Evolutionary conservation across 2,113 vertebrate genomes (phyloP), one percentile per base, ranked within the genome.

Genomic region (Eira barbara): DNA sequence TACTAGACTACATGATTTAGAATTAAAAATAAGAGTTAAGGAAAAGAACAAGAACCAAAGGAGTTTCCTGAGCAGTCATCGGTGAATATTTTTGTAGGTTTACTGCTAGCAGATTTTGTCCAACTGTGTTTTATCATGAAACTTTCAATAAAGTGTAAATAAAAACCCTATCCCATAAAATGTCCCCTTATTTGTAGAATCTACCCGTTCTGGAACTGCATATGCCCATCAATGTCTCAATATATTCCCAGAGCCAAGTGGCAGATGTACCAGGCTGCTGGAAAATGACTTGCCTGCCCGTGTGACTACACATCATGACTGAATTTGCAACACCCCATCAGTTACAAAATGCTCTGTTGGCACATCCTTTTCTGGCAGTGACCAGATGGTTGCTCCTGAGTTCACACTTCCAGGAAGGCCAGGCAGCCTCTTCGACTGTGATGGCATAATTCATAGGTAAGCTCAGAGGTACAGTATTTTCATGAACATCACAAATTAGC

Each of bases 271-370:
- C 7, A 15, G 2, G 42, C 21, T 92, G 65, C 49, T 9, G 27
- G 85, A 84, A 12, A 55, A 73, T 47, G 63, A 31, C 15, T 86
- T 34, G 20, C 49, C 45, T 42, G 52, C 20, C 45, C 3, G 4
- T 49, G 1, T 36, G 42, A 31, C 78, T 91, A 49, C 29, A 82
- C 36, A 61, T 79, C 39, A 29, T 18, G 42, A 86, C 78, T 67
- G 13, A 36, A 57, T 71, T 76, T 83, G 42, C 63, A 84, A 76
- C 67, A 84, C 52, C 63, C 29, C 82, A 67, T 59, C 67, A 79
- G 29, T 97, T 92, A 65, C 81, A 91, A 73, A 98, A 91, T 81
- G 74, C 23, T 94, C 25, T 25, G 15, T 20, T 97, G 88, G 29
- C 91, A 36, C 12, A 34, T 25, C 4, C 18, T 90, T 34, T 81